A percentile compares a stretch with the other conserved stretches of the same genome.
Conservation (phyloP, 53 echinoderm and acorn worm species). For the Echinarachnius parma region DNA sequence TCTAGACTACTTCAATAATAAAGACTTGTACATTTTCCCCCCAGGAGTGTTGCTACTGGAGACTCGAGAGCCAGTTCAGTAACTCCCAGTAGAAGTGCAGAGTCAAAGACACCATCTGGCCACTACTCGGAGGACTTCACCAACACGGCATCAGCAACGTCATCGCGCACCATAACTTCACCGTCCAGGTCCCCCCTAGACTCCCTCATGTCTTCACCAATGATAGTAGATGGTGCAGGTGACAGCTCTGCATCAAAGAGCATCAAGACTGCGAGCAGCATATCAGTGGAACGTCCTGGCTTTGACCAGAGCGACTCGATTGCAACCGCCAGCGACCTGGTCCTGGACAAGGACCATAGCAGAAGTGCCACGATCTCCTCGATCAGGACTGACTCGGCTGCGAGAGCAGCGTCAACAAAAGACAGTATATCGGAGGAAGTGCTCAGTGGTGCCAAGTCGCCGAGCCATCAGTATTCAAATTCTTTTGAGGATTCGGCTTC, state of each 20-base stretch:
- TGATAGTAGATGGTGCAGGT: background rate
- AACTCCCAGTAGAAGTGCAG: slow-evolving; percentile 34
- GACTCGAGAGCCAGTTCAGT: slow-evolving; percentile 6
- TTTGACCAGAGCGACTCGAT: slow-evolving; percentile 26
- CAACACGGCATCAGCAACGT: slow-evolving; percentile 47
- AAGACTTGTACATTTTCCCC: background rate
- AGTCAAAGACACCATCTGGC: slow-evolving; percentile 37
- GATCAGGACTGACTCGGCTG: slow-evolving; percentile 71
- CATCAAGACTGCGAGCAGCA: slow-evolving; percentile 53
- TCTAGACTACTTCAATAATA: background rate
- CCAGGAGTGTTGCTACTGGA: slow-evolving; percentile 25
- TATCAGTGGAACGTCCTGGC: slow-evolving; percentile 16
- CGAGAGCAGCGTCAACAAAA: slow-evolving; percentile 38
- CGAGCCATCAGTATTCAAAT: slow-evolving; percentile 48
- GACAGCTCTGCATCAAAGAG: slow-evolving; percentile 39
- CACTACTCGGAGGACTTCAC: slow-evolving; percentile 86
- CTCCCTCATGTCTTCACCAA: slow-evolving; percentile 2
- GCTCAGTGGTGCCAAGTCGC: slow-evolving; percentile 20
- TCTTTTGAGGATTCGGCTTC: slow-evolving; percentile 54
- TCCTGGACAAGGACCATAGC: slow-evolving; percentile 19
- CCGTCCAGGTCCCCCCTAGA: slow-evolving; percentile 35
- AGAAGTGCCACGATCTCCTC: slow-evolving; percentile 55
- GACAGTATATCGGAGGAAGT: slow-evolving; percentile 70
- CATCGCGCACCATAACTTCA: background rate
- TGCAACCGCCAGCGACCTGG: slow-evolving; percentile 28